Conservation (phyloP, 2,797 vertebrate species). For the Podarcis siculus region DNA sequence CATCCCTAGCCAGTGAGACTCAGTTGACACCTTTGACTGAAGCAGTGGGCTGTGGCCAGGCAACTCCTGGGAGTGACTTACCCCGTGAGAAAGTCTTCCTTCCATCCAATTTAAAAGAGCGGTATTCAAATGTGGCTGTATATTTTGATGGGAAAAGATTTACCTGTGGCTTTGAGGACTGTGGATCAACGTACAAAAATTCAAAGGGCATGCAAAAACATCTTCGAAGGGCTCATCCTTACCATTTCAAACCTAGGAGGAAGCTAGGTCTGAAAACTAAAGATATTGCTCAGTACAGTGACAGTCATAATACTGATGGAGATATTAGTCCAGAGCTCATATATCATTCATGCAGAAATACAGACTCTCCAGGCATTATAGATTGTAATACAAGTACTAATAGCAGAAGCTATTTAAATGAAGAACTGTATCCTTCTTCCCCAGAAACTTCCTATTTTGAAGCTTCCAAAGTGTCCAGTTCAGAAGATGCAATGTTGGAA, state of each 20-base stretch:
- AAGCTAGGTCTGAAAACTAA: conserved; percentile 69
- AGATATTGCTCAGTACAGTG: conserved; percentile 63
- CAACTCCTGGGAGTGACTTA: conserved; percentile 67
- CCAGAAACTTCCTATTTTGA: conserved; percentile 74
- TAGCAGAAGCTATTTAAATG: conserved; percentile 65
- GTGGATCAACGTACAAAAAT: conserved; percentile 88
- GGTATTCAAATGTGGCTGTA: conserved; percentile 81
- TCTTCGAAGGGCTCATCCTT: conserved; percentile 88
- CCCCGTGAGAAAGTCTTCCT: conserved; percentile 76
- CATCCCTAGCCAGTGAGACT: conserved; percentile 66
- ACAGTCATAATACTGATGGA: conserved; percentile 58
- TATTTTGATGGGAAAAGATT: conserved; percentile 92
- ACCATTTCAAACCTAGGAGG: conserved; percentile 86
- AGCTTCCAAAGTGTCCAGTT: conserved; percentile 70
- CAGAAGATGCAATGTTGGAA: conserved; percentile 85
- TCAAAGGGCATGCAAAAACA: conserved; percentile 90
- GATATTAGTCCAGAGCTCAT: conserved; percentile 70
- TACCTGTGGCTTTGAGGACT: conserved; percentile 91
- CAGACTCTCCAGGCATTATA: conserved; percentile 71
- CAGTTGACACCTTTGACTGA: conserved; percentile 56
- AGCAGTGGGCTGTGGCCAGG: conserved; percentile 61
- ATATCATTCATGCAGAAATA: conserved; percentile 73
- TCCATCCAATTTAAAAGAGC: conserved; percentile 70
- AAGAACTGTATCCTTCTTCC: conserved; percentile 71
- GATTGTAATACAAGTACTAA: conserved; percentile 65